Conservation (phyloP, 2,113 vertebrate genomes). For the Ictalurus punctatus region DNA sequence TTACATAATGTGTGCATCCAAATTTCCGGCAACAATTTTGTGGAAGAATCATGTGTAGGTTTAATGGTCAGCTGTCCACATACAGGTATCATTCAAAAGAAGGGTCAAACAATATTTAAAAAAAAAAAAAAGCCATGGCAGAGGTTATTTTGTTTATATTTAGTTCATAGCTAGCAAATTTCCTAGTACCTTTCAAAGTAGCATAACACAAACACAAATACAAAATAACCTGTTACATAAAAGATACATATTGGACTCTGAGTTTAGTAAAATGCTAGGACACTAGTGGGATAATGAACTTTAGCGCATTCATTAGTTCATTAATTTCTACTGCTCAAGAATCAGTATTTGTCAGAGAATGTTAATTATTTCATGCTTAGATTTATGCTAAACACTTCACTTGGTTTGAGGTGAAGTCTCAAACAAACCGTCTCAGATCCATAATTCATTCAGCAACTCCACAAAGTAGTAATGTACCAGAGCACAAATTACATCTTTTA, state of each 20-base stretch:
- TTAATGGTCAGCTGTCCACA: background rate
- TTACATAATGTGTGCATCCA: background rate
- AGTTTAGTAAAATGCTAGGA: background rate
- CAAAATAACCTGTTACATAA: background rate
- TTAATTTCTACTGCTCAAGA: background rate
- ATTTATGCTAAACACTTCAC: background rate
- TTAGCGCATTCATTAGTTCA: background rate
- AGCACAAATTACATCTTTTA: background rate
- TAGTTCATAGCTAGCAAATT: background rate
- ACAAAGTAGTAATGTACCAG: background rate
- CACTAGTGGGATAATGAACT: background rate
- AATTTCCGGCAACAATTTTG: background rate
- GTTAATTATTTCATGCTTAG: background rate
- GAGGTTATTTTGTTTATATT: background rate
- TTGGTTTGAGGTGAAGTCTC: background rate
- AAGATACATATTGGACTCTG: background rate
- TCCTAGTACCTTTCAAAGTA: background rate
- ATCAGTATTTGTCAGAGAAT: background rate
- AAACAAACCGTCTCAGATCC: background rate
- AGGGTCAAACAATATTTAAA: background rate
- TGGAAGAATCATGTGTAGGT: background rate
- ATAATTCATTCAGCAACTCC: background rate
- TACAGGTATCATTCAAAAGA: background rate
- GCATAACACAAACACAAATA: background rate
- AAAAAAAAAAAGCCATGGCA: background rate